Evolutionary conservation across 1,140 invertebrate species (phyloP), one percentile per base, ranked within the genome.

Genomic region (Venustaconcha ellipsiformis): DNA sequence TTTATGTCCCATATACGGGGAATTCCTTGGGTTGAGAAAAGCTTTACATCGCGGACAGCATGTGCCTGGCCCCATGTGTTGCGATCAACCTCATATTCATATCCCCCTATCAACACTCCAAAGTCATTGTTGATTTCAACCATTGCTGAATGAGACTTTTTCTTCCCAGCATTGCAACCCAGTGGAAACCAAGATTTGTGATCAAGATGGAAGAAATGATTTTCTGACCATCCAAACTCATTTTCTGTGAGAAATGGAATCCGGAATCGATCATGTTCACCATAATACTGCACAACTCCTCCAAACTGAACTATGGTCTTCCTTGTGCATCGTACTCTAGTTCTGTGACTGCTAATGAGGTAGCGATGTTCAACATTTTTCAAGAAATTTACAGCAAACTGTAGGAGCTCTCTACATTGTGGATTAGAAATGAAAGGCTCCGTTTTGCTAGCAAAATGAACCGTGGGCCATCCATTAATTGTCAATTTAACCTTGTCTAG

Each of bases 261-360:
- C 71, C 30, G 64, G 58, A 56, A 78, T 57, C 57, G 59, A 72
- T 77, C 68, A 37, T 73, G 72, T 14, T 78, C 74, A 23, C 71
- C 48, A n/a, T 75, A 17, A 57, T 57, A 67, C 57, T 68, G 63
- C 60, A 75, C 78, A 15, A 79, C 74, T 3, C 83, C 83, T 15
- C 83, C 79, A 15, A 84, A 60, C 56, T 84, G 83, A 48, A 83
- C 68, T 55, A 84, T 59, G 0, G 81, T 81, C 37, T 81, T 67
- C 20, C 68, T 57, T n/a, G 65, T 48, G 26, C 70, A 83, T 23
- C 83, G 71, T 4, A 81, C 79, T 23, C 79, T 57, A 17, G 81
- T 83, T 68, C 81, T 70, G 70, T 78, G 70, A 37, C 57, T 60
- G 48, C 66, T 74, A 58, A 66, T 65, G 12, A 78, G 59, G 63